Base-by-base conservation (phyloP, 2,797 vertebrate genomes). In the Enteromius trimaculatus region DNA sequence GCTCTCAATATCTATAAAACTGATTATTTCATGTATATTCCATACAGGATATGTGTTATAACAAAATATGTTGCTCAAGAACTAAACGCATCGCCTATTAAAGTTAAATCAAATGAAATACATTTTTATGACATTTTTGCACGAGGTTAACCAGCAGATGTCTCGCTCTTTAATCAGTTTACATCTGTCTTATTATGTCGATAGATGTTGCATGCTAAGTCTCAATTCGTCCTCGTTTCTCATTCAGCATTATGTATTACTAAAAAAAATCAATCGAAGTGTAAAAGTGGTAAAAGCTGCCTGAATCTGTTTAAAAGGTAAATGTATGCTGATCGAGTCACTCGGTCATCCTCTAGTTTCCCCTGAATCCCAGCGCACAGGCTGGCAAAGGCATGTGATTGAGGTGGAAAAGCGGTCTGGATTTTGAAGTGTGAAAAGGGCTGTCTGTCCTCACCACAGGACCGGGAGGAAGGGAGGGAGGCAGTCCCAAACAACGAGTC, bases 281-380 rank as follows among this genome's bases (percentile, higher is more conserved):
- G 19, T 51, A 26, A 51, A 14, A 23, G 39, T 3, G 23, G 34
- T 34, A 51, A 55, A 66, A 4, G 2, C 29, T 21, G 37, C 26
- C 8, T 58, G 34, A 34, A 37, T 21, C 9, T 5, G 13, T 62
- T 60, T 14, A 4, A 75, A 37, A 26, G 19, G 77, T 16, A 17
- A 29, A 39, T 2, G 4, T 29, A 21, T 23, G 39, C 21, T 76
- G 31, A 86, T 89, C 87, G 88, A 87, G n/a, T 17, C 4, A 31
- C 78, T 90, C 90, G 77, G 89, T n/a, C 31, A 82, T 91, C 89
- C 64, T 44, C 80, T 90, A 26, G 69, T 89, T 86, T 39, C 44
- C 75, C 90, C 89, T 90, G 87, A 85, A 76, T 87, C 87, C 83
- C 47, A 17, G 53, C 16, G 62, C 60, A 29, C 53, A 37, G 77